A percentile compares a stretch with the other conserved stretches of the same genome.
phyloP scores from a whole-genome alignment of 2,888 invertebrate species.

The Drymonia ruficornis region DNA sequence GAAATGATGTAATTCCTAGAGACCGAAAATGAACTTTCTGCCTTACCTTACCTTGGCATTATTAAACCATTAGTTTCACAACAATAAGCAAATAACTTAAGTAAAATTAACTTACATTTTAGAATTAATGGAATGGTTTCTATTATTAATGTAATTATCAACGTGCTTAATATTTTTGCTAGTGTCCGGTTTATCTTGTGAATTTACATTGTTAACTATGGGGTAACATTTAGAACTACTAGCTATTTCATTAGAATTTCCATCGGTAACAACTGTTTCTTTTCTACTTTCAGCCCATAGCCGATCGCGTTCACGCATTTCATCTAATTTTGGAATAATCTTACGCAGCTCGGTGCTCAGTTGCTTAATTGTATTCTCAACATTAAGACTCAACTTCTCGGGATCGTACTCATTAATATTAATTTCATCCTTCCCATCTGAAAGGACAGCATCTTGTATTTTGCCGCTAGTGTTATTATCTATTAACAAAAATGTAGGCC shows the following conservation, averaged over 20 bases:
- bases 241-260: constrained; percentile 71
- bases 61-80: background rate
- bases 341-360: constrained; percentile 76
- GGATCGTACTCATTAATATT: constrained; percentile 72
- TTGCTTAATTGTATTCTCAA: constrained; percentile 78
- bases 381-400: constrained; percentile 69
- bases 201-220: constrained; percentile 30
- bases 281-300: constrained; percentile 64
- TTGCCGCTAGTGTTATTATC: constrained; percentile 70
- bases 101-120: constrained; percentile 45
- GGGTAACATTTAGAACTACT: constrained; percentile 43
- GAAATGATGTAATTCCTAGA: constrained; percentile 1
- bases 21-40: background rate
- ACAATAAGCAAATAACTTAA: background rate
- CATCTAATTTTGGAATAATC: constrained; percentile 79
- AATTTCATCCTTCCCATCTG: constrained; percentile 84
- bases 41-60: too few species aligned
- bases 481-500: constrained; percentile 77
- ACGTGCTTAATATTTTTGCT: constrained; percentile 31
- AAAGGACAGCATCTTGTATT: constrained; percentile 85
- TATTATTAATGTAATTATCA: constrained; percentile 31
- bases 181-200: constrained; percentile 34
- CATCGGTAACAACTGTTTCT: constrained; percentile 56
- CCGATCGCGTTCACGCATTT: constrained; percentile 75
- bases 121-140: constrained; percentile 38